Base-by-base conservation (phyloP, 2,113 vertebrate species). In the Peromyscus maniculatus region DNA sequence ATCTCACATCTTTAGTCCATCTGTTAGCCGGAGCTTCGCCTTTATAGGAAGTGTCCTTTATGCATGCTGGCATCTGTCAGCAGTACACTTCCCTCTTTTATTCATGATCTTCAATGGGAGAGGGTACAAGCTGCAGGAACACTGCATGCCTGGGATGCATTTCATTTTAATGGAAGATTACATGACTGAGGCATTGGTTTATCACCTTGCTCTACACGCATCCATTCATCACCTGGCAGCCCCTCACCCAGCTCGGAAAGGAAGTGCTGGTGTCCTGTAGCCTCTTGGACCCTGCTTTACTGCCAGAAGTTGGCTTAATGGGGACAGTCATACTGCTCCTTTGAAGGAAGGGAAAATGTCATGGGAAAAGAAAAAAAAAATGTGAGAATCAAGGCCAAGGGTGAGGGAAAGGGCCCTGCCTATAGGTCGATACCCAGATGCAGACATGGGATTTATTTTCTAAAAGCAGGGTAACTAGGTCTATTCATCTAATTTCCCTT, bases 1-100 rank as follows among this genome's bases (percentile, higher is more conserved):
- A 98, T 98, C 98, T 98, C 99, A 98, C 98, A 99, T 99, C 98
- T 99, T 99, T 98, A 98, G 98, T 98, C 99, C 99, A 99, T 99
- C 99, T 99, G 99, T 99, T 99, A 98, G 98, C 98, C 97, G 33
- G 98, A 98, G 98, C 98, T 98, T 98, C 98, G 98, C 98, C 98
- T 98, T 98, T 98, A 98, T 98, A 98, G 98, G 98, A 98, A 98
- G 98, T 98, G 98, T 98, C 98, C 98, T 99, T 98, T 98, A 98
- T 98, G 98, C 98, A 96, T 96, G 98, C 98, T 97, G 98, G 98
- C 98, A 98, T 98, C 99, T 99, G 99, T 98, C 98, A 98, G 98
- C 98, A 96, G 98, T 91, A 96, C 97, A 97, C 98, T 98, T 97
- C 97, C 97, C 98, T 96, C 98, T 98, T 98, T 98, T 98, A 98